These are phyloP conservation scores for Pomatorhinus ruficollis DNA, from an alignment of 2,113 vertebrate species.

Conservation along the genomic window DNA sequence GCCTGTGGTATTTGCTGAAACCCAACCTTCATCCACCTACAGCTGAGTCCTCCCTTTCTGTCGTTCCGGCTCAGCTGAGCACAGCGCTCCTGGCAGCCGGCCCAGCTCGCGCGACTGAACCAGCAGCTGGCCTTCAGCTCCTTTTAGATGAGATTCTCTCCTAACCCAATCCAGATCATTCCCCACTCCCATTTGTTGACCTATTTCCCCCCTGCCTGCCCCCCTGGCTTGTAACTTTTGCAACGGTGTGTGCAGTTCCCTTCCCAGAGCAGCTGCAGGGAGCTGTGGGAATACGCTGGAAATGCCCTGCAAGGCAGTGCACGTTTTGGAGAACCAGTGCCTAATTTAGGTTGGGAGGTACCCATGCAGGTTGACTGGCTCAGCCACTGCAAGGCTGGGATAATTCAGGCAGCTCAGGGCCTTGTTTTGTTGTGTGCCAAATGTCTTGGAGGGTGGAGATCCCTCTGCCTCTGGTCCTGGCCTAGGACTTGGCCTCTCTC, in stretches of 20 bases:
- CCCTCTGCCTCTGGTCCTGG: neutral
- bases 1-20: constrained; percentile 68
- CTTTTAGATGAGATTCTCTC: constrained; percentile 50
- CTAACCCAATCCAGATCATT: neutral
- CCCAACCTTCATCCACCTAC: constrained; percentile 61
- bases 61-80: constrained; percentile 32
- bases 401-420: neutral
- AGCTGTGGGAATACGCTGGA: neutral
- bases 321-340: neutral
- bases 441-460: neutral
- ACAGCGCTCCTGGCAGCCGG: neutral
- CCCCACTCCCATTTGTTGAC: neutral
- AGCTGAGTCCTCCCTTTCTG: constrained; percentile 37
- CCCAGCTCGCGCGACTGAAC: neutral
- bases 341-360: neutral
- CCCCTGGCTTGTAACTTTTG: rapidly evolving
- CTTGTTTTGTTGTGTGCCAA: neutral
- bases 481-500: neutral
- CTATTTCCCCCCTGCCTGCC: neutral
- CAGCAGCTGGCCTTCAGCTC: constrained; percentile 42
- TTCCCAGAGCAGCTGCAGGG: neutral
- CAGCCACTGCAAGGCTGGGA: neutral
- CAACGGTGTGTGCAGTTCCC: neutral
- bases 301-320: neutral
- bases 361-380: neutral